A percentile compares a stretch with the other conserved stretches of the same genome.
Evolutionary conservation across 2,888 invertebrate species (phyloP).

Genomic region (Orthosia gothica): DNA sequence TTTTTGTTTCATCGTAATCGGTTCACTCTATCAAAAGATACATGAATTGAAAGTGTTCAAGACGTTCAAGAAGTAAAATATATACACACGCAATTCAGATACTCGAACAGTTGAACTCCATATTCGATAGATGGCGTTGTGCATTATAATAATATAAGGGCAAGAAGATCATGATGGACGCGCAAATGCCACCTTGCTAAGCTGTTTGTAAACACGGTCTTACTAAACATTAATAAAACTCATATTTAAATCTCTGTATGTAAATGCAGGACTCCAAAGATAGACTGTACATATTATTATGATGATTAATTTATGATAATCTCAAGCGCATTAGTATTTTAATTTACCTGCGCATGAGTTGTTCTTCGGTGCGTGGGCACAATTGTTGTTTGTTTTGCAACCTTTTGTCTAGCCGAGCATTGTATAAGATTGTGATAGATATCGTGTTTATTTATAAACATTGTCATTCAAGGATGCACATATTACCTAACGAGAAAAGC

Average conservation of each 20-base stretch:
- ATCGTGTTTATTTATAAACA: constrained; percentile 18
- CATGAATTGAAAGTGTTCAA: too few species aligned
- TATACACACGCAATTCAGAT: too few species aligned
- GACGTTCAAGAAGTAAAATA: too few species aligned
- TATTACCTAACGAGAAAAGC: background rate
- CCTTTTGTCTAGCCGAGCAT: constrained; percentile 52
- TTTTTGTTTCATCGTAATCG: too few species aligned
- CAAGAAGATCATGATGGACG: too few species aligned
- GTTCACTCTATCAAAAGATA: too few species aligned
- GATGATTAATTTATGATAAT: constrained; percentile 69
- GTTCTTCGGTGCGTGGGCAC: constrained; percentile 54
- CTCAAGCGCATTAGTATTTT: constrained; percentile 54
- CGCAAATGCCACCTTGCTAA: too few species aligned
- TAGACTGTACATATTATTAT: constrained; percentile 48
- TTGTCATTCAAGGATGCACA: background rate
- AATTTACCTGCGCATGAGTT: constrained; percentile 52
- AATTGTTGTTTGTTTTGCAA: constrained; percentile 60
- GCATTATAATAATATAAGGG: too few species aligned
- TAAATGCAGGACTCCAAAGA: constrained; percentile 40
- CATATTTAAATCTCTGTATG: constrained; percentile 44
- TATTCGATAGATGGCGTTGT: too few species aligned
- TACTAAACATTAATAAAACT: constrained; percentile 30
- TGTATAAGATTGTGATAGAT: constrained; percentile 21
- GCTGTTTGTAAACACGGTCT: background rate
- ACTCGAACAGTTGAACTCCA: too few species aligned